A percentile compares a stretch with the other conserved stretches of the same genome.
Evolutionary conservation across 1,140 invertebrate genomes (phyloP).

Genomic region (Penaeus indicus): DNA sequence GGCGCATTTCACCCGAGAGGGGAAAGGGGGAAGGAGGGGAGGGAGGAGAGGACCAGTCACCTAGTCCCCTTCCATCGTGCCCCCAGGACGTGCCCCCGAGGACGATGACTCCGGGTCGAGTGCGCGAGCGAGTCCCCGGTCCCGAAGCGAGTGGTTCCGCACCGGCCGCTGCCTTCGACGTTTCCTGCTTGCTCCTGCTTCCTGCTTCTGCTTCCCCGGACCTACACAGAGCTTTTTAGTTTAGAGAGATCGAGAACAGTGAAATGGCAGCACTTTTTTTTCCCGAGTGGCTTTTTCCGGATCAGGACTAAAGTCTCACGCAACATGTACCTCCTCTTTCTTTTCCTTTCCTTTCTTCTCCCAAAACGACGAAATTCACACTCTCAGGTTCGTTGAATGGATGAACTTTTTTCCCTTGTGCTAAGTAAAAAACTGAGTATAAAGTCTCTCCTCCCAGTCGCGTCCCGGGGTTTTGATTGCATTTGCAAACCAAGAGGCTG

Average conservation of each 20-base stretch:
- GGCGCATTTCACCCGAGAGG: neutral
- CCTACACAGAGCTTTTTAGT: neutral
- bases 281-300: neutral
- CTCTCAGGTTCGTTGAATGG: slow-evolving; percentile 16
- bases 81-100: neutral
- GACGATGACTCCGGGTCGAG: too few relatives aligned
- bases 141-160: too few relatives aligned
- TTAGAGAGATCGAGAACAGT: slow-evolving; percentile 1
- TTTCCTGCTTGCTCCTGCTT: too few relatives aligned
- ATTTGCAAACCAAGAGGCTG: slow-evolving; percentile 52
- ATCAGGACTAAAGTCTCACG: neutral
- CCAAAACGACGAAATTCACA: neutral
- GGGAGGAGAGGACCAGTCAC: neutral
- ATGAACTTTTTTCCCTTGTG: slow-evolving; percentile 3
- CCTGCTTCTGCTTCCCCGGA: neutral
- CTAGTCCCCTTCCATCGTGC: neutral
- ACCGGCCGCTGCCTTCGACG: too few relatives aligned
- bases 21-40: neutral
- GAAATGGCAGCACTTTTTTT: too few relatives aligned
- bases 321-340: neutral
- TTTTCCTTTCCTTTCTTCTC: neutral
- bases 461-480: slow-evolving; percentile 55
- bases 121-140: too few relatives aligned
- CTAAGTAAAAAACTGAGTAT: slow-evolving; percentile 61
- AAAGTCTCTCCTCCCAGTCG: slow-evolving; percentile 26